Evolutionary conservation across 1,140 invertebrate species (phyloP), one percentile per base, ranked within the genome.

Genomic region (Cepaea nemoralis): DNA sequence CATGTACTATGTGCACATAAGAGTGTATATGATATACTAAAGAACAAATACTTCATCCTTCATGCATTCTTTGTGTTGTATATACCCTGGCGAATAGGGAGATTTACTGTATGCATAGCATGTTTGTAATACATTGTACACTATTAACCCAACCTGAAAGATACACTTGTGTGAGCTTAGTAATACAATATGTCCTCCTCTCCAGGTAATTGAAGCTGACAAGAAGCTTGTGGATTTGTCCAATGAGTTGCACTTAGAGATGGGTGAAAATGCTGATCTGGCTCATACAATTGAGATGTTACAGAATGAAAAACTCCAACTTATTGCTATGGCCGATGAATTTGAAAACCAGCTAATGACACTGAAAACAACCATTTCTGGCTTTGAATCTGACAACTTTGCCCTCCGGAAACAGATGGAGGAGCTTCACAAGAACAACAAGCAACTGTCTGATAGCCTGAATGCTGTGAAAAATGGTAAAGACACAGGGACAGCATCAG

Each of bases 171-270:
- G 33, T 69, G n/a, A n/a, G n/a, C n/a, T n/a, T n/a, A n/a, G n/a
- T n/a, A n/a, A n/a, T n/a, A n/a, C n/a, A n/a, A n/a, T n/a, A 55
- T 55, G 3, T 55, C 3, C 3, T 55, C 6, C 19, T 55, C 22
- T 55, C n/a, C n/a, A 55, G 50, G 19, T 55, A 42, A 88, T 89
- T 75, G 90, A 91, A 81, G 85, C 82, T 82, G 88, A 90, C 75
- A 88, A 85, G 75, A 89, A 87, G 83, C 84, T 90, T 24, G 83
- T 85, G 55, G 88, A 90, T 39, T 31, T 90, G 63, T 85, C 81
- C 39, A 88, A 91, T 16, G 88, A 90, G 70, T 76, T 87, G n/a
- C 85, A 89, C 73, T 77, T 83, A 69, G 86, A 88, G 78, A 82
- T 88, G 42, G 82, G 85, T 19, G 85, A 89, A 82, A 87, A 85